phyloP scores from a whole-genome alignment of 1,140 invertebrate species.

The Penaeus vannamei region DNA sequence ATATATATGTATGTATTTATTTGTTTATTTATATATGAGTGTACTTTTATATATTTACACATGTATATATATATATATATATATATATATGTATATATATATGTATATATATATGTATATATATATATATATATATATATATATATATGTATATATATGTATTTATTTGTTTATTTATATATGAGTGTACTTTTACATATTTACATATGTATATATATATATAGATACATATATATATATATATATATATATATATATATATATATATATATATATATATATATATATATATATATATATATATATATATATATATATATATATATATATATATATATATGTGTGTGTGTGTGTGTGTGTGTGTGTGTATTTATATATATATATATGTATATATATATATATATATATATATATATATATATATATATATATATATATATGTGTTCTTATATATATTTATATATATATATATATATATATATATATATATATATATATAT shows the following conservation, averaged over 20 bases:
- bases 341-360: neutral
- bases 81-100: too few relatives aligned
- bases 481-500: too few relatives aligned
- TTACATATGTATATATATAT: neutral
- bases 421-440: neutral
- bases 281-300: neutral
- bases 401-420: slow-evolving; percentile 14
- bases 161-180: neutral
- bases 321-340: slow-evolving; percentile 6
- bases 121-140: too few relatives aligned
- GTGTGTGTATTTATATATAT: neutral
- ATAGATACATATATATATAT: neutral
- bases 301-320: slow-evolving; percentile 12
- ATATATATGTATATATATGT: neutral
- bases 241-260: neutral
- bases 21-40: neutral
- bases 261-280: neutral
- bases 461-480: too few relatives aligned
- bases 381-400: neutral
- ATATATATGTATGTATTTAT: neutral
- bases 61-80: too few relatives aligned
- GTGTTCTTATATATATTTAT: neutral
- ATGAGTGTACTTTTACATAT: neutral
- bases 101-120: too few relatives aligned
- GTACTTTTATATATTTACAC: neutral